These are phyloP conservation scores for Macrostomum lignano DNA, from an alignment of 1,140 invertebrate genomes.

Conservation along the genomic window DNA sequence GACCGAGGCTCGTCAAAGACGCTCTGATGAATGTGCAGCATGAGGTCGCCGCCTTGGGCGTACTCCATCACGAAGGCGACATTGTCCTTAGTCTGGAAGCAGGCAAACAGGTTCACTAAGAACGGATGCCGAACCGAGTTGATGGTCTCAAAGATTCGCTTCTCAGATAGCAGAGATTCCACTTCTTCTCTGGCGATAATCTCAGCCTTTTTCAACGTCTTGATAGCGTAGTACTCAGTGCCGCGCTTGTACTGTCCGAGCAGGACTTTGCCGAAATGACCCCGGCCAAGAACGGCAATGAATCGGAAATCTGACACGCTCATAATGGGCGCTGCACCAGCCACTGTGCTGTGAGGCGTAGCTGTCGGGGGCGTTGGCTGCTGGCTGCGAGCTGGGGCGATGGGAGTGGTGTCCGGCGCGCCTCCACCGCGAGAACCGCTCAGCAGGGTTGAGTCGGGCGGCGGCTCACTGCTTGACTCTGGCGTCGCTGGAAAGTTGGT, in stretches of 20 bases:
- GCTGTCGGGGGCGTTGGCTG: too few relatives aligned
- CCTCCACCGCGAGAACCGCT: too few relatives aligned
- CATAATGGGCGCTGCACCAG: too few relatives aligned
- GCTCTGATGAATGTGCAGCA: constrained; percentile 99
- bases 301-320: constrained; percentile 5
- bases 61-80: constrained; percentile 99
- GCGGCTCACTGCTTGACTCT: too few relatives aligned
- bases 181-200: constrained; percentile 93
- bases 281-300: constrained; percentile 53
- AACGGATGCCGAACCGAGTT: constrained; percentile 73
- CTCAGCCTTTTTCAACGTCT: constrained; percentile 93
- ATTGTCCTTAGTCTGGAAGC: constrained; percentile 78
- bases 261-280: constrained; percentile 98
- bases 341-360: too few relatives aligned
- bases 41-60: constrained; percentile 86
- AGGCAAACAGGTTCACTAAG: constrained; percentile 88
- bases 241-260: constrained; percentile 70
- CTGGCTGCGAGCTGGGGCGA: too few relatives aligned
- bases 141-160: constrained; percentile 91
- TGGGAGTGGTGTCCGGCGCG: too few relatives aligned
- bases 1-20: constrained; percentile 82
- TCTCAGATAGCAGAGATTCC: constrained; percentile 84
- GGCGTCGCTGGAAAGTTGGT: too few relatives aligned
- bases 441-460: too few relatives aligned
- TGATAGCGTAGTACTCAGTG: constrained; percentile 74